Base-by-base conservation (phyloP, 2,797 vertebrate genomes). In the Trichosurus vulpecula region DNA sequence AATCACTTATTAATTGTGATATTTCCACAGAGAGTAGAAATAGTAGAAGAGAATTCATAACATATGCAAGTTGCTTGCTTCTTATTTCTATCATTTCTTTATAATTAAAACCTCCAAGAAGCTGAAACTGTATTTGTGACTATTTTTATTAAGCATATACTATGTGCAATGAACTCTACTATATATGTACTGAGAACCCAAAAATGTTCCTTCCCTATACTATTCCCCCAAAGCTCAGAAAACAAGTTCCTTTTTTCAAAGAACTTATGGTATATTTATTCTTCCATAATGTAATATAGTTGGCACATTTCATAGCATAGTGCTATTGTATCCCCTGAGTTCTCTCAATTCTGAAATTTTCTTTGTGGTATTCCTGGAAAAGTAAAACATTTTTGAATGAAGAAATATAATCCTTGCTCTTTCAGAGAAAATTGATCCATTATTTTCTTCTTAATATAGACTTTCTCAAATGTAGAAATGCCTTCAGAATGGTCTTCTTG, bases 371-470 rank as follows among this genome's bases (percentile, higher is more conserved):
- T 94, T 96, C 74, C 51, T 95, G 14, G 66, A 93, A 98, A 97
- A 98, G 3, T 53, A 96, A 94, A 98, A 61, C 19, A 54, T 97
- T 97, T 57, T 96, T 93, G 97, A 97, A 96, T 92, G 87, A 97
- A 98, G 58, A 97, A 98, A 95, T 96, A 97, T 41, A 47, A 92
- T n/a, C 53, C 94, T 97, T 97, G 0, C 10, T 31, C 56, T 97
- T 98, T 96, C 66, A 94, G 89, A 91, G 94, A 56, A 97, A 98
- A 97, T 95, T 94, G 94, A 94, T 96, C 94, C 91, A 90, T 96
- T 35, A 51, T 97, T 98, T 98, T 89, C 96, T 97, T 58, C 96
- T 95, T 31, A 98, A 92, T 52, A 96, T 95, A 94, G 93, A 96
- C 58, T 92, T 98, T 96, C 94, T 97, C 90, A 98, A 96, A 98